Percentiles rank a stretch among this genome's conserved stretches.
Conservation (phyloP, 1,140 invertebrate species). For the Drosophila parvula region DNA sequence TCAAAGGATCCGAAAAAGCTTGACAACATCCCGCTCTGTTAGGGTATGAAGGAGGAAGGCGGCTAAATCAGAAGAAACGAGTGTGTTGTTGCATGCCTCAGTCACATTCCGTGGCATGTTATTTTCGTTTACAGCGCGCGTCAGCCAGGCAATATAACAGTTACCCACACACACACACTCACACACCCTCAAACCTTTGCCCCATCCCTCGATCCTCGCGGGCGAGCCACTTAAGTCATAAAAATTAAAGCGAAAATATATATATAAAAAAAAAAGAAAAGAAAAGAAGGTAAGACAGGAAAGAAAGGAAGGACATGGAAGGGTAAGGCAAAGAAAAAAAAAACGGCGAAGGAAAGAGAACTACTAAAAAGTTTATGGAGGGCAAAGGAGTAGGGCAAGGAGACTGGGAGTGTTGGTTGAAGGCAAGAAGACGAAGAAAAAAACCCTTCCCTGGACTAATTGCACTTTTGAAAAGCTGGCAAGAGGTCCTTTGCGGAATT, state of each 20-base stretch:
- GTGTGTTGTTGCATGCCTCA: conserved; percentile 50
- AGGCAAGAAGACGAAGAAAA: neutral
- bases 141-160: conserved; percentile 77
- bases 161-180: conserved; percentile 32
- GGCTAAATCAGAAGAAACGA: conserved; percentile 59
- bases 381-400: neutral
- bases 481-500: conserved; percentile 5
- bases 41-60: conserved; percentile 5
- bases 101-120: conserved; percentile 80
- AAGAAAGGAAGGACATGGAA: conserved; percentile 5
- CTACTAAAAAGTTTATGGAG: conserved; percentile 24
- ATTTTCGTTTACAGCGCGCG: conserved; percentile 73
- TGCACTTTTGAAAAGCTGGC: neutral
- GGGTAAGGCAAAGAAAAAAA: neutral
- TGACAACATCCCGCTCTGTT: neutral
- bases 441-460: neutral
- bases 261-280: neutral
- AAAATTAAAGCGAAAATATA: conserved; percentile 67
- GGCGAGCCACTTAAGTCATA: conserved; percentile 74
- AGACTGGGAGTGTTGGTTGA: neutral
- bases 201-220: conserved; percentile 7
- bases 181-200: conserved; percentile 5
- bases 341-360: conserved; percentile 1
- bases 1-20: neutral
- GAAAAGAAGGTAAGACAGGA: conserved; percentile 24